Evolutionary conservation across 2,113 vertebrate species (phyloP).

Genomic region (Reinhardtius hippoglossoides): DNA sequence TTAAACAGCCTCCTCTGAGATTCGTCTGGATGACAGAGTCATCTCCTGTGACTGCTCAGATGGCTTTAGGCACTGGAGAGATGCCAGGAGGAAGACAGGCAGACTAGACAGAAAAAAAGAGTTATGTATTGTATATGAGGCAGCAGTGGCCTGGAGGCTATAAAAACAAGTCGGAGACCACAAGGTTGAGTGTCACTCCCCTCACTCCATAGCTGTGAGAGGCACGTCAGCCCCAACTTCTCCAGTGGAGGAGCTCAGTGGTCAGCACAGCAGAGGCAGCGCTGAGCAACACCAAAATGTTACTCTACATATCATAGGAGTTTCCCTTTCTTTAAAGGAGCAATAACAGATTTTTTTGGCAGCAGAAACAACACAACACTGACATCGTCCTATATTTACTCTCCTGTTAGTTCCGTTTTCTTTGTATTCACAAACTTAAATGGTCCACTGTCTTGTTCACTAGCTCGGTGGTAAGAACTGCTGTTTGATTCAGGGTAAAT

Average conservation of each 20-base stretch:
- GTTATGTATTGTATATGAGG: conserved; percentile 62
- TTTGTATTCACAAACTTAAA: neutral
- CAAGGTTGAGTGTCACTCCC: conserved; percentile 60
- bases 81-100: conserved; percentile 65
- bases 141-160: conserved; percentile 63
- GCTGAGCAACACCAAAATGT: neutral
- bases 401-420: neutral
- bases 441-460: neutral
- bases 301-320: neutral
- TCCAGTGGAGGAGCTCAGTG: conserved; percentile 10
- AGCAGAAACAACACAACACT: conserved; percentile 1
- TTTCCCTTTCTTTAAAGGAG: neutral
- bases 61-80: conserved; percentile 54
- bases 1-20: conserved; percentile 63
- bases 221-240: neutral
- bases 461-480: neutral
- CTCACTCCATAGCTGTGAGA: conserved; percentile 19
- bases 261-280: conserved; percentile 11
- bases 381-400: neutral
- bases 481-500: too few relatives aligned
- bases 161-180: conserved; percentile 67
- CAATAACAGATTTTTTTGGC: neutral
- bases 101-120: conserved; percentile 58
- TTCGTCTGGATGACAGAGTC: conserved; percentile 57
- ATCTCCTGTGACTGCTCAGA: conserved; percentile 64